A percentile compares a stretch with the other conserved stretches of the same genome.
Conservation (phyloP, 2,113 vertebrate species). For the Marmota monax region DNA sequence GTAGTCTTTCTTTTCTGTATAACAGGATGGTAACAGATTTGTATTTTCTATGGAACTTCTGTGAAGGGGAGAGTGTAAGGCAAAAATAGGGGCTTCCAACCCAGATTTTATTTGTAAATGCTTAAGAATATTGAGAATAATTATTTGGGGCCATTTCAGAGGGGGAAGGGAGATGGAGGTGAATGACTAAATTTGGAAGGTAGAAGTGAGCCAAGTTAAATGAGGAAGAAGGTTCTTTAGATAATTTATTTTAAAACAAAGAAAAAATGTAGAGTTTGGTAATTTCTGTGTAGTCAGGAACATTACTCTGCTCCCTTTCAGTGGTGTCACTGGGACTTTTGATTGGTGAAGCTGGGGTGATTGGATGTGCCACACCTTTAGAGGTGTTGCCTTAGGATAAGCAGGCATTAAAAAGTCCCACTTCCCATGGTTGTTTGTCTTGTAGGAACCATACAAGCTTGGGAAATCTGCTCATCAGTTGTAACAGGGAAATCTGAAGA, state of each 20-base stretch:
- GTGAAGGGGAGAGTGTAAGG: not conserved
- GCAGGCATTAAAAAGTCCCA: not conserved
- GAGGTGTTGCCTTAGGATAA: not conserved
- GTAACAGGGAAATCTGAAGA: not conserved
- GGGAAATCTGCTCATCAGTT: not conserved
- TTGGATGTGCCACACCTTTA: not conserved
- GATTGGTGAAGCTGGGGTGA: not conserved
- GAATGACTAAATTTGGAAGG: not conserved
- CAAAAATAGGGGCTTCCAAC: not conserved
- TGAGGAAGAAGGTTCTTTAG: not conserved
- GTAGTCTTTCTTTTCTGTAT: not conserved
- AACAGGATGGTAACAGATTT: not conserved
- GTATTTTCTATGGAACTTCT: not conserved
- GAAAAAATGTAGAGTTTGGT: not conserved
- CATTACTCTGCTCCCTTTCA: not conserved
- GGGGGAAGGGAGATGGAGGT: not conserved
- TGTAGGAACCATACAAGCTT: not conserved
- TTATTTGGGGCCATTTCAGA: slow-evolving; percentile 12
- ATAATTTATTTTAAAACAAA: not conserved
- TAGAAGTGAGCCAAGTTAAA: not conserved
- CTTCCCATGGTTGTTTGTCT: not conserved
- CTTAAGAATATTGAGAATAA: not conserved
- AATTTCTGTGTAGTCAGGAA: not conserved
- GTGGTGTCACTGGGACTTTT: not conserved
- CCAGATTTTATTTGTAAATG: slow-evolving; percentile 4